phyloP scores from a whole-genome alignment of 2,113 vertebrate species.

The Motacilla tschutschensis region DNA sequence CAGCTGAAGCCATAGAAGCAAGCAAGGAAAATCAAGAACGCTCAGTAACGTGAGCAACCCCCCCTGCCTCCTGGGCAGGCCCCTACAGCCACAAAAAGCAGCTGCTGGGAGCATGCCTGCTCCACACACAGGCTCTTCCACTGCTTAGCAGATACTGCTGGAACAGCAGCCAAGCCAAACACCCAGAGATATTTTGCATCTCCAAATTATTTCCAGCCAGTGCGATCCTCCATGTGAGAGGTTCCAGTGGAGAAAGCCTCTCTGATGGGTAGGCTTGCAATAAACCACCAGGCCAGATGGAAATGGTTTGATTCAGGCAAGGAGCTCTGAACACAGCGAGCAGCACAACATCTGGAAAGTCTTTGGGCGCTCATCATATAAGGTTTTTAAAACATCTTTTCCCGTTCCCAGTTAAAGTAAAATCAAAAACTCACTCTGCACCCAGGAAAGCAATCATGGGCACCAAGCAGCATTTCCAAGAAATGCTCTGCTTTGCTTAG shows the following conservation, averaged over 20 bases:
- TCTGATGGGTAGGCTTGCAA: constrained; percentile 14
- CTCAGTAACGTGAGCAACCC: neutral
- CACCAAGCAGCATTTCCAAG: neutral
- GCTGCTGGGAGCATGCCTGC: neutral
- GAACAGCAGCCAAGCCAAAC: constrained; percentile 39
- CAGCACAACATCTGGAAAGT: constrained; percentile 34
- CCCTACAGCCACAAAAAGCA: neutral
- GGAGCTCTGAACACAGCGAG: neutral
- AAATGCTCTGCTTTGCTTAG: neutral
- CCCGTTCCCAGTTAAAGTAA: neutral
- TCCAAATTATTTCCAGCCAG: constrained; percentile 34
- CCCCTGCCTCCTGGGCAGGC: neutral
- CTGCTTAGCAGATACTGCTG: neutral
- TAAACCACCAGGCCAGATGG: constrained; percentile 47
- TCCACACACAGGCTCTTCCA: neutral
- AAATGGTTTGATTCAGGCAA: constrained; percentile 34
- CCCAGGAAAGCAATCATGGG: neutral
- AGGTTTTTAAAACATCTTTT: neutral
- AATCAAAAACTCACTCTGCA: neutral
- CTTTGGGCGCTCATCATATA: constrained; percentile 18
- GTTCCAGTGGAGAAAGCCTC: constrained; percentile 10
- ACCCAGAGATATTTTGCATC: constrained; percentile 7
- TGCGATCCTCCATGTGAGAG: neutral
- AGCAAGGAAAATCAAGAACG: neutral
- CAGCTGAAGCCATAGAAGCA: neutral